These are phyloP conservation scores for Lycocerus yunnanus DNA, from an alignment of 2,888 invertebrate genomes.

Conservation along the genomic window DNA sequence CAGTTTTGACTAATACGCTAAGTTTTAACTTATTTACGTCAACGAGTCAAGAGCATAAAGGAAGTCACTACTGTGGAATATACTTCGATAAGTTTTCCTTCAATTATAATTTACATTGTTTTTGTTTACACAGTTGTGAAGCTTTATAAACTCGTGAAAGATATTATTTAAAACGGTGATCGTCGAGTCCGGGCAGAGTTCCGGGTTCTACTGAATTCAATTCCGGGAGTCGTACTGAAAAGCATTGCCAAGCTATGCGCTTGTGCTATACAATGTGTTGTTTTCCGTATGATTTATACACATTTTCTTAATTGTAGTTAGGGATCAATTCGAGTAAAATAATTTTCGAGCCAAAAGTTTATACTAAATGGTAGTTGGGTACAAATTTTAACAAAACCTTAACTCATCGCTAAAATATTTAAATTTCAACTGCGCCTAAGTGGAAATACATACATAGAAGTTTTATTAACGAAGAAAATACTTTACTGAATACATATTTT, in stretches of 20 bases:
- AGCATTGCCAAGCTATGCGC: slow-evolving; percentile 25
- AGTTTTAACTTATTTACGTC: neutral
- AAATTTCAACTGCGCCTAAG: no score
- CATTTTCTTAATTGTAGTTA: slow-evolving; percentile 39
- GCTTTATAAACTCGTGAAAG: slow-evolving; percentile 16
- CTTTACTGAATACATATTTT: no score
- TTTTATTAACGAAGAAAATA: no score
- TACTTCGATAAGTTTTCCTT: slow-evolving; percentile 15
- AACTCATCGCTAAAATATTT: no score
- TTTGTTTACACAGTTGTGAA: slow-evolving; percentile 7
- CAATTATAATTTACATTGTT: slow-evolving; percentile 9
- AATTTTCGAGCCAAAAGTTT: neutral
- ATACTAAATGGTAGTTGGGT: neutral
- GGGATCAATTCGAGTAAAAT: neutral
- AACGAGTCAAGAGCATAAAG: slow-evolving; percentile 6
- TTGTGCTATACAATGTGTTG: slow-evolving; percentile 30
- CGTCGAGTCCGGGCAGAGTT: slow-evolving; percentile 18
- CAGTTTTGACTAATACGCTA: neutral
- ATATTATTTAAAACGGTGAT: slow-evolving; percentile 6
- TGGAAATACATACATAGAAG: no score
- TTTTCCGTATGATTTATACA: slow-evolving; percentile 34
- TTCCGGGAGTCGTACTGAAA: slow-evolving; percentile 25
- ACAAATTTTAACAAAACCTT: no score
- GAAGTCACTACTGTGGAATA: slow-evolving; percentile 14
- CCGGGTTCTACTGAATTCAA: slow-evolving; percentile 29